Evolutionary conservation across 2,113 vertebrate species (phyloP), one percentile per base, ranked within the genome.

Genomic region (Oreocharis arfaki): DNA sequence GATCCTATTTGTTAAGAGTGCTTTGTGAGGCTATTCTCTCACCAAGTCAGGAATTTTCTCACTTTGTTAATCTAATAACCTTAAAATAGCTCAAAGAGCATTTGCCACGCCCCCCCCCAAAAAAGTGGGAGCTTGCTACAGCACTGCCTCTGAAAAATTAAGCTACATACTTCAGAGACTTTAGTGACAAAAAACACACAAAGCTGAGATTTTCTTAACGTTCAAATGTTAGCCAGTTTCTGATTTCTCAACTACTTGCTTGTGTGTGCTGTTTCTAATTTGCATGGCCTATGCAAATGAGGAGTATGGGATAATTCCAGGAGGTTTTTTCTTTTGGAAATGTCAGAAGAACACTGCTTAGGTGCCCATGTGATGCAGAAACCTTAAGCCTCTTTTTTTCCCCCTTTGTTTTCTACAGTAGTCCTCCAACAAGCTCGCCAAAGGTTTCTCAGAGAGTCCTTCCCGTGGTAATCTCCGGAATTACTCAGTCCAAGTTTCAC

Each of bases 11-110:
- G 81, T 91, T 93, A 95, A 95, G 81, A 82, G 74, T 0, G 0
- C 64, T 69, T 86, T 55, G 70, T 69, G 67, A 87, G 50, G 67
- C 47, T 88, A 50, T 57, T 16, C 82, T 96, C 57, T 77, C 87
- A 96, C 46, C 55, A 85, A 94, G 81, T 61, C 87, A 88, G 82
- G 82, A 89, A 83, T 88, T 80, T 85, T 94, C 82, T 95, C 71
- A 85, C 89, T 94, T 87, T 39, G 39, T 33, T 95, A 94, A 93
- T 93, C 46, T 85, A 95, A 85, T 95, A 91, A 95, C 65, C 87
- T 87, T 87, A 80, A 93, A 95, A 91, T 96, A 96, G 42, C 68
- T 94, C 61, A 91, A 91, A 88, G 78, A 85, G 16, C 21, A 74
- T 73, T n/a, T n/a, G n/a, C n/a, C n/a, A n/a, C n/a, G n/a, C n/a